Base-by-base conservation (phyloP, 2,888 invertebrate genomes). In the Nymphalis urticae region DNA sequence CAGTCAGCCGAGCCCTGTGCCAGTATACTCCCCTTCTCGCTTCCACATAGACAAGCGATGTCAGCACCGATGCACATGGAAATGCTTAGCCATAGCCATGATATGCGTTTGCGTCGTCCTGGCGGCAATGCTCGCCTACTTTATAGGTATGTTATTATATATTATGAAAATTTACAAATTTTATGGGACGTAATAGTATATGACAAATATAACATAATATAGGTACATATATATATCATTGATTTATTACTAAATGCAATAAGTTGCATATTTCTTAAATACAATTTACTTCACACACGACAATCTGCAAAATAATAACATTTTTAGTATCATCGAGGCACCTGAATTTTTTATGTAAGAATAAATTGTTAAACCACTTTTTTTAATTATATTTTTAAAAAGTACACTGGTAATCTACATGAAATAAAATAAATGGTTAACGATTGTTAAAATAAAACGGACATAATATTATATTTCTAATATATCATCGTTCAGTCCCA, bases 11-110 rank as follows among this genome's bases (percentile, higher is more conserved):
- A 97, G 97, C 86, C 97, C 97, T 76, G 92, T 91, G 79, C 92
- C 92, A 7, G 92, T 91, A 24, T 97, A 97, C 93, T 97, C 97
- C 82, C 97, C 97, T 86, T 97, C 97, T 86, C 95, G 97, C 90
- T 97, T 97, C 94, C 97, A 97, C 94, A 97, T 97, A 94, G 97
- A 97, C 94, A 98, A 98, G 92, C 95, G 97, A 79, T 97, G 97
- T 93, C 97, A 97, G 89, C 97, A 97, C 89, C 95, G 97, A 79
- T 98, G 98, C 94, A 97, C 98, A 86, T 98, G 98, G 98, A 97
- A 98, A 93, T 98, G 98, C 91, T 96, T 97, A 88, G 97, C 97
- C 89, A 97, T 98, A 89, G 96, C 97, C 82, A 96, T 98, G 92
- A 97, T 98, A 89, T 95, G 98, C 86, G 94, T 98, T 82, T 96